These are phyloP conservation scores for Chalcosyrphus nemorum DNA, from an alignment of 2,888 invertebrate species.

Conservation along the genomic window DNA sequence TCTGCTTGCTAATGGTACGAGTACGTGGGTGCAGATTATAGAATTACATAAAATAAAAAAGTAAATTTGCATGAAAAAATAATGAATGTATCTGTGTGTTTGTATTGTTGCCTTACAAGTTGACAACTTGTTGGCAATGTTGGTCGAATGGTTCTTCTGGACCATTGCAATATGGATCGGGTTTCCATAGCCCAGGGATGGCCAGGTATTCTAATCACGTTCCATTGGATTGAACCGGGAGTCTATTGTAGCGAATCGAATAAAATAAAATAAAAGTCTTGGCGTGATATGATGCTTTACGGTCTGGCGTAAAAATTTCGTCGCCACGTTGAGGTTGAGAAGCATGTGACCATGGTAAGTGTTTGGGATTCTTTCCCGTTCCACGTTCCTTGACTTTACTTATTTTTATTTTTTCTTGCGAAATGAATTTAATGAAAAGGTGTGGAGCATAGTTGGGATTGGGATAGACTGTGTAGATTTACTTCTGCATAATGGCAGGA, in stretches of 20 bases:
- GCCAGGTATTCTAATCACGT: slow-evolving; percentile 63
- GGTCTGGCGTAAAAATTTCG: background rate
- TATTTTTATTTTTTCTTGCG: background rate
- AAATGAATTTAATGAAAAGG: slow-evolving; percentile 3
- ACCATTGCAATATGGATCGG: slow-evolving; percentile 50
- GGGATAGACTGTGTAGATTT: background rate
- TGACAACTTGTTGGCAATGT: slow-evolving; percentile 43
- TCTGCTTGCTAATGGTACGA: background rate
- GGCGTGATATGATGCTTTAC: slow-evolving; percentile 39
- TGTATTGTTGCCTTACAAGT: slow-evolving; percentile 29
- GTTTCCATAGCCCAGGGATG: slow-evolving; percentile 6
- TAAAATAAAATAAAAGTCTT: slow-evolving; percentile 44
- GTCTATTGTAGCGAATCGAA: slow-evolving; percentile 63
- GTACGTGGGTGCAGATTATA: slow-evolving; percentile 55
- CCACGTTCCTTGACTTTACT: background rate
- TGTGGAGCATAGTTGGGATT: background rate
- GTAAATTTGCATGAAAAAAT: slow-evolving; percentile 47
- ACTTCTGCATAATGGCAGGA: slow-evolving; percentile 28
- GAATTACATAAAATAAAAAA: slow-evolving; percentile 48
- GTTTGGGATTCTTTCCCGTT: background rate
- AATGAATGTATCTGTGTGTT: slow-evolving; percentile 8
- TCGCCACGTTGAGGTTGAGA: background rate
- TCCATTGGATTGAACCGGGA: slow-evolving; percentile 48
- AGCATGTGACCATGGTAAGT: slow-evolving; percentile 7
- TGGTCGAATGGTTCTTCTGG: slow-evolving; percentile 26